A percentile compares a stretch with the other conserved stretches of the same genome.
These are phyloP conservation scores for Choristoneura rosaceana DNA, from an alignment of 2,888 invertebrate species.

Conservation along the genomic window DNA sequence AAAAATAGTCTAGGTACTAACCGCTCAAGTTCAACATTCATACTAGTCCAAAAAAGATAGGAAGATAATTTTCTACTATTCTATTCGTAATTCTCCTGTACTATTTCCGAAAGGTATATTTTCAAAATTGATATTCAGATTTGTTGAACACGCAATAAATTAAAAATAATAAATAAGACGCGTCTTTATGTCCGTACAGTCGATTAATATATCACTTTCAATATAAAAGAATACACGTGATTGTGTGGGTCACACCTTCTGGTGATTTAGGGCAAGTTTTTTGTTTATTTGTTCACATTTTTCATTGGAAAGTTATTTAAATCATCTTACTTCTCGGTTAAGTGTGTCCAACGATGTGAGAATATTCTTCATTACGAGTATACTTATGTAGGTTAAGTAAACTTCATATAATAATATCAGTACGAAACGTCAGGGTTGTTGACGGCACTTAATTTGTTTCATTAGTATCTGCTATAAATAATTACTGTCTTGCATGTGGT, in stretches of 20 bases:
- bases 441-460: neutral
- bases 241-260: constrained; percentile 49
- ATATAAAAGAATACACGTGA: constrained; percentile 45
- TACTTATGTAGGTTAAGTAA: too few relatives aligned
- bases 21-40: too few relatives aligned
- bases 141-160: constrained; percentile 14
- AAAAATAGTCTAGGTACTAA: too few relatives aligned
- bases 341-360: constrained; percentile 15
- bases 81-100: neutral
- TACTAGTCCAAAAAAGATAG: too few relatives aligned
- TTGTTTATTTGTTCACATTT: constrained; percentile 27
- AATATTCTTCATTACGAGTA: constrained; percentile 8
- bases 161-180: constrained; percentile 42
- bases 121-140: neutral
- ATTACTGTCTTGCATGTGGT: too few relatives aligned
- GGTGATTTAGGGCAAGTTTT: constrained; percentile 45
- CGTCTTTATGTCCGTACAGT: constrained; percentile 41
- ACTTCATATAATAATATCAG: neutral
- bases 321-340: constrained; percentile 11
- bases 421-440: too few relatives aligned
- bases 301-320: constrained; percentile 26
- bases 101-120: neutral
- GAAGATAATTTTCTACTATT: too few relatives aligned
- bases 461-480: neutral
- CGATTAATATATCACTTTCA: constrained; percentile 53